These are phyloP conservation scores for Crepidodera aurea DNA, from an alignment of 2,888 invertebrate species.

Conservation along the genomic window DNA sequence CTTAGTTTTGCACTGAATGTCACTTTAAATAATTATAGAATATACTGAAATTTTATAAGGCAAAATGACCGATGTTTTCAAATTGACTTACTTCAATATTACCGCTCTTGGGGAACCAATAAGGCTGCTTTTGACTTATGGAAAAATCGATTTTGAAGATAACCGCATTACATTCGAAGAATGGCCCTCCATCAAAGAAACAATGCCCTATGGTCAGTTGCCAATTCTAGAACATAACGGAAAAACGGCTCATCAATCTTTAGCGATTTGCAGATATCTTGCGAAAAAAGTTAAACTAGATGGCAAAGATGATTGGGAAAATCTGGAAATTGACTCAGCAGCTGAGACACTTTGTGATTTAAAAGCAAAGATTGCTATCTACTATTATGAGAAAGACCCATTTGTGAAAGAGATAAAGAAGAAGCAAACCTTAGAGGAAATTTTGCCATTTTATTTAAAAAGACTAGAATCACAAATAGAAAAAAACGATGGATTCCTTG, in stretches of 20 bases:
- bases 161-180: constrained; percentile 60
- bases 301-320: constrained; percentile 68
- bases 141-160: constrained; percentile 70
- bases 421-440: constrained; percentile 63
- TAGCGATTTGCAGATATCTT: constrained; percentile 69
- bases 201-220: constrained; percentile 70
- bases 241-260: constrained; percentile 69
- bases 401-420: constrained; percentile 63
- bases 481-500: constrained; percentile 69
- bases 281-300: constrained; percentile 69
- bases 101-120: constrained; percentile 71
- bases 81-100: constrained; percentile 69
- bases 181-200: constrained; percentile 53
- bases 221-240: constrained; percentile 72
- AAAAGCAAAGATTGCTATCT: constrained; percentile 64
- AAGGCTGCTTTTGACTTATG: constrained; percentile 69
- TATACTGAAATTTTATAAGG: too few species aligned
- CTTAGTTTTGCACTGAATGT: too few species aligned
- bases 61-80: constrained; percentile 65
- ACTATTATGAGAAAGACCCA: constrained; percentile 66
- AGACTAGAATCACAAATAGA: constrained; percentile 67
- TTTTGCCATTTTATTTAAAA: constrained; percentile 67
- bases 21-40: too few species aligned
- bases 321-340: constrained; percentile 69
- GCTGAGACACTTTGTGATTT: constrained; percentile 70